These are phyloP conservation scores for Orestias chungarensis DNA, from an alignment of 2,797 vertebrate species.

Conservation along the genomic window DNA sequence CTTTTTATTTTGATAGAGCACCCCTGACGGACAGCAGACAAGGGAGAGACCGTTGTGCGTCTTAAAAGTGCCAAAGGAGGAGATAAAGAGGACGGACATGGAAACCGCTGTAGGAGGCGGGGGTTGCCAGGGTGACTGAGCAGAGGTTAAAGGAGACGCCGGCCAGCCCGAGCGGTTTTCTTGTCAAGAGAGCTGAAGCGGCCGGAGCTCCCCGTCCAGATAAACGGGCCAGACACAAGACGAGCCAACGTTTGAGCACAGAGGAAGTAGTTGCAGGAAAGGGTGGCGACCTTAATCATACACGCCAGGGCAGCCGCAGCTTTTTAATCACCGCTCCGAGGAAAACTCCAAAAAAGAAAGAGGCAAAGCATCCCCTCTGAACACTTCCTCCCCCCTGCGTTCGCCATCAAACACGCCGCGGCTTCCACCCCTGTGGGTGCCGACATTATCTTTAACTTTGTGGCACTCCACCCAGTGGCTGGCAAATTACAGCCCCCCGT, in stretches of 20 bases:
- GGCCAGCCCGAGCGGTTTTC: slow-evolving; percentile 51
- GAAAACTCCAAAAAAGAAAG: slow-evolving; percentile 48
- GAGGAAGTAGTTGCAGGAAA: slow-evolving; percentile 53
- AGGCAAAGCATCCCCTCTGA: slow-evolving; percentile 38
- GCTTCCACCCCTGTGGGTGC: slow-evolving; percentile 51
- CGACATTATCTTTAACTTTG: slow-evolving; percentile 59
- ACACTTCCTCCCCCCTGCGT: slow-evolving; percentile 37
- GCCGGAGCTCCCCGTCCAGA: slow-evolving; percentile 39
- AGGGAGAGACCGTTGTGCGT: slow-evolving; percentile 63
- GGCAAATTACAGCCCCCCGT: slow-evolving; percentile 69
- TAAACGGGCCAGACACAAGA: slow-evolving; percentile 35
- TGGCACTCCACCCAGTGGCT: slow-evolving; percentile 61
- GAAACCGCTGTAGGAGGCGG: slow-evolving; percentile 50
- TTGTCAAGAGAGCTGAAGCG: slow-evolving; percentile 48
- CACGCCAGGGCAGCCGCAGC: slow-evolving; percentile 49
- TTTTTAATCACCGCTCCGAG: slow-evolving; percentile 67
- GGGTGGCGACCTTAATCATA: slow-evolving; percentile 60
- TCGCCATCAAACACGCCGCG: slow-evolving; percentile 68
- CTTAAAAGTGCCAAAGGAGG: slow-evolving; percentile 56
- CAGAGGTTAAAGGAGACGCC: slow-evolving; percentile 63
- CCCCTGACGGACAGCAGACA: slow-evolving; percentile 70
- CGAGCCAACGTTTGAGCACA: slow-evolving; percentile 29
- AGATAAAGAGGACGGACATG: slow-evolving; percentile 45
- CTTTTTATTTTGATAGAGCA: slow-evolving; percentile 70
- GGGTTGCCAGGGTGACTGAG: slow-evolving; percentile 58